Evolutionary conservation across 2,113 vertebrate species (phyloP), one percentile per base, ranked within the genome.

Genomic region (Heptranchias perlo): DNA sequence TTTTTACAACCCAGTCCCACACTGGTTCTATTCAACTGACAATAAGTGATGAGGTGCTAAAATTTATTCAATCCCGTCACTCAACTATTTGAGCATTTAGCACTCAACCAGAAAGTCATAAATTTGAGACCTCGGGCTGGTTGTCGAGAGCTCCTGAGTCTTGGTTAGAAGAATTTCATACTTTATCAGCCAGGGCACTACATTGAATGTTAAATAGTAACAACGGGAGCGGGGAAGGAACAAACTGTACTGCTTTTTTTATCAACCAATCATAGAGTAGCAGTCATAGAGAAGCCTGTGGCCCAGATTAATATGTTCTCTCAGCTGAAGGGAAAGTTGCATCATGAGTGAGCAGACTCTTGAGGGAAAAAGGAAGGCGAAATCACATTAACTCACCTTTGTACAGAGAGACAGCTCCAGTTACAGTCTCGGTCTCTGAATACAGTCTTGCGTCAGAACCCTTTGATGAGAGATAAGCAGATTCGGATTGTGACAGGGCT

Each of bases 391-490:
- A 62, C 97, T 97, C 96, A 98, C 98, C 97, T 95, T 97, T 97
- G 96, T 97, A 96, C 65, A 96, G 96, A 47, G 97, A 69, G 8
- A 97, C 95, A 0, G 97, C 96, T 35, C 97, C 97, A 4, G 96
- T 78, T 1, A 97, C 67, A 0, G 97, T 97, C 96, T 98, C 96
- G 13, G 97, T 96, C 97, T 98, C 98, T 64, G 98, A 98, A 3
- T 98, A 97, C 0, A 97, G 98, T 96, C 98, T 97, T 2, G 95
- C n/a, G 96, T 98, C 97, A 0, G 97, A 96, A 96, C 97, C 97
- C 21, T 69, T n/a, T 0, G 95, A 96, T 73, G 96, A 97, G 0
- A 96, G 96, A 10, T 97, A 96, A 16, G 16, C 96, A 0, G 97
- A 61, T 0, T 87, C 97, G 0, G 97, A 96, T 87, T 98, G 97